Evolutionary conservation across 2,888 invertebrate species (phyloP), one percentile per base, ranked within the genome.

Genomic region (Pseudeuparius sepicola): DNA sequence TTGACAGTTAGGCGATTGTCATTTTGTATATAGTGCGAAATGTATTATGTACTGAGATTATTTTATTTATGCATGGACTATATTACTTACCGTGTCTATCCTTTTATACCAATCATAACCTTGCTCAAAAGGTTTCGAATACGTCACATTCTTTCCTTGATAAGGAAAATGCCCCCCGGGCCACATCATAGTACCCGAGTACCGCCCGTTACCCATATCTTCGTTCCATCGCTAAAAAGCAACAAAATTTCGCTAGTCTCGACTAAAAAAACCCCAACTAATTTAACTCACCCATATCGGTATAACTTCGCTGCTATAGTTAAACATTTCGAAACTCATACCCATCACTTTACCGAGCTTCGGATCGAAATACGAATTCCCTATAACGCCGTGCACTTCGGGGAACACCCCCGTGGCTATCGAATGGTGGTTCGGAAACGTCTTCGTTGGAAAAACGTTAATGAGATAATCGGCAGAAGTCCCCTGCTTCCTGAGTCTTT

Each of bases 371-470:
- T 73, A 65, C 15, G 52, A 51, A 53, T 75, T 81, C 6, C 70
- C 78, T 2, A 79, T 56, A 17, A 83, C 73, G 1, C 82, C 82
- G 57, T 83, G 82, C 10, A 60, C 65, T 55, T 79, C 79, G 1
- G 74, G 66, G 51, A 73, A 77, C 31, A 78, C 56, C 5, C 81
- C 81, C 15, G 78, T 84, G 0, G 73, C 75, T 34, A 83, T 74
- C 1, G 77, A 69, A 50, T 75, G 75, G 59, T 83, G 83, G 60
- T 83, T 83, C 1, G 81, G 77, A 51, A 77, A 77, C 1, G 83
- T 84, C 60, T 78, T 78, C 1, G 82, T 81, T 1, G 73, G 69
- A 52, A 77, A 78, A 24, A 73, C 67, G 50, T 73, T 75, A 27
- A 61, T 59, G 62, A 78, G 66, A 47, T 70, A 68, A 38, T 71